Evolutionary conservation across 1,140 invertebrate species (phyloP).

Genomic region (Fopius arisanus): DNA sequence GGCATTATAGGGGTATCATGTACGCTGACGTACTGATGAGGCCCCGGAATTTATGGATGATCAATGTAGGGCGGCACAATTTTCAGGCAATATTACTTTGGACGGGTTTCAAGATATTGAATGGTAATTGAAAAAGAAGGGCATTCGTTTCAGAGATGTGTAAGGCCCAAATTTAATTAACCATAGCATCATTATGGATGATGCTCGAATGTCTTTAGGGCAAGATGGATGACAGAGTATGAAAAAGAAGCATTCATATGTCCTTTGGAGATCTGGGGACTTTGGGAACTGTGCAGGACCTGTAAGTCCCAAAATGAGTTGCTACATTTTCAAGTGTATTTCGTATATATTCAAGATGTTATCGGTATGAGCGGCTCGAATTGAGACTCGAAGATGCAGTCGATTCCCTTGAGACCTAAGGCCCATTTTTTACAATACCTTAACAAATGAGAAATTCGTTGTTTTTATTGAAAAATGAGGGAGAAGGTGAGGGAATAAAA

Average conservation of each 20-base stretch:
- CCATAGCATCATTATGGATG: not conserved
- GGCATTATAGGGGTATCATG: too few species aligned
- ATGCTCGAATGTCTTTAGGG: not conserved
- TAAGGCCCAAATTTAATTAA: not conserved
- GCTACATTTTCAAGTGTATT: not conserved
- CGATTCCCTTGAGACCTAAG: not conserved
- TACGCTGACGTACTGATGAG: too few species aligned
- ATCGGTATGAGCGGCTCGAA: too few species aligned
- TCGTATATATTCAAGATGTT: not conserved
- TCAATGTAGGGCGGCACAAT: too few species aligned
- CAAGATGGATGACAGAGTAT: not conserved
- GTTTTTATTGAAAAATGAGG: not conserved
- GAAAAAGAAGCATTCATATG: not conserved
- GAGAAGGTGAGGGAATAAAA: not conserved
- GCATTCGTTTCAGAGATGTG: too few species aligned
- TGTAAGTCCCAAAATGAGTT: not conserved
- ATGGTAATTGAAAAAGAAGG: not conserved
- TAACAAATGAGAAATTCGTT: not conserved
- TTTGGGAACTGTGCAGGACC: not conserved
- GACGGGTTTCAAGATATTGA: not conserved
- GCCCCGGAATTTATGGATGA: too few species aligned
- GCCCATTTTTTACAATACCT: not conserved
- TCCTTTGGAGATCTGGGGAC: not conserved
- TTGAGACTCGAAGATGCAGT: too few species aligned
- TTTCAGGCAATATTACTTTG: not conserved